Evolutionary conservation across 2,888 invertebrate genomes (phyloP), one percentile per base, ranked within the genome.

Genomic region (Calameuta idolon): DNA sequence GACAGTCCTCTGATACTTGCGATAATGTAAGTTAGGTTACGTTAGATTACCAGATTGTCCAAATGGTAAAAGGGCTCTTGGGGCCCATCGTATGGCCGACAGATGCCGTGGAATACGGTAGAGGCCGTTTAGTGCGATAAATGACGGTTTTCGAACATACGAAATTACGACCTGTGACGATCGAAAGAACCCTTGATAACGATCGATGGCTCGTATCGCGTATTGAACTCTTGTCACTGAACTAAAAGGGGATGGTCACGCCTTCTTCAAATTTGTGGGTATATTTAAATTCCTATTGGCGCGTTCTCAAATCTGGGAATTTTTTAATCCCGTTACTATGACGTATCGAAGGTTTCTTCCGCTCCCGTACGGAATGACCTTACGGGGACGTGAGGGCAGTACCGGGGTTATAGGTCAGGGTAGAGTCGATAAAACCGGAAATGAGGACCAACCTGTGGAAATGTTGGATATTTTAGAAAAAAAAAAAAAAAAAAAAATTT

Each of bases 211-310:
- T 55, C 9, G 55, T 55, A 23, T 23, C 55, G 55, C 9, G 5
- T 55, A 23, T 55, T 23, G 55, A 55, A 55, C 55, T 55, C 40
- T 55, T 55, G 9, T 71, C 4, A 4, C 12, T 31, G 31, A 55
- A 31, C 12, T 11, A 76, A 77, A 76, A 75, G 78, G 82, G 81
- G 76, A 34, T 77, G 81, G 82, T 83, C 81, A 83, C 86, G 88
- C 87, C 84, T 87, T 89, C 82, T 34, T 88, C 87, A 86, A 87
- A 87, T 87, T 89, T 89, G 86, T 87, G 85, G 87, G 87, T 86
- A 84, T 87, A 86, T 89, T 87, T 88, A 88, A 86, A 88, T 89
- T 89, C 87, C 84, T 83, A 76, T 76, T 80, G 77, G 76, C 79
- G 77, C 81, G 78, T 76, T 81, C 74, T 74, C 76, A 79, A 83